These are phyloP conservation scores for Poeciliopsis retropinna DNA, from an alignment of 2,113 vertebrate genomes.

Conservation along the genomic window DNA sequence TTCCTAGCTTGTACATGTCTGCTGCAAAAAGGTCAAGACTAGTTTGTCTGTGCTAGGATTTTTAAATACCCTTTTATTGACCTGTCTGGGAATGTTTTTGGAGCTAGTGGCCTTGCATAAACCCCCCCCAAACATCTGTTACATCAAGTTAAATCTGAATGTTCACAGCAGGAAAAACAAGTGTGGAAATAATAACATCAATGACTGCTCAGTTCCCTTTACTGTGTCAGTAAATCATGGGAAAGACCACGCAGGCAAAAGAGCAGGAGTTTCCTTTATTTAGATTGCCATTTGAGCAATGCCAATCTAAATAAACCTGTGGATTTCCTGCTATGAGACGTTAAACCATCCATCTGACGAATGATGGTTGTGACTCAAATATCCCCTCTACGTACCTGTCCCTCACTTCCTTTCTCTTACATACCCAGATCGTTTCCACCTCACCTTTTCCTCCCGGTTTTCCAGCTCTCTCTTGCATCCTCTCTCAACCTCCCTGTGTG, in stretches of 20 bases:
- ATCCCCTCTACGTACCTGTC: background rate
- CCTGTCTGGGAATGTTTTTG: too few relatives aligned
- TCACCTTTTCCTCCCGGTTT: background rate
- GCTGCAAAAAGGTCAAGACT: too few relatives aligned
- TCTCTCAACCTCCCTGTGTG: slow-evolving; percentile 48
- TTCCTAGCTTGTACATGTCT: too few relatives aligned
- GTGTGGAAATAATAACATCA: background rate
- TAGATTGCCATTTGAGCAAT: background rate
- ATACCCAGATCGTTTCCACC: background rate
- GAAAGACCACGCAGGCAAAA: background rate
- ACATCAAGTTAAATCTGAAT: background rate
- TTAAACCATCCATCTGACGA: background rate
- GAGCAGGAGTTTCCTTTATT: background rate
- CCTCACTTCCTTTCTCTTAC: background rate
- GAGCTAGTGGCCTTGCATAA: background rate
- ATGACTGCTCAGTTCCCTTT: background rate
- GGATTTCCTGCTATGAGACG: slow-evolving; percentile 6
- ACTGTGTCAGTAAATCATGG: background rate
- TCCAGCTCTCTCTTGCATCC: slow-evolving; percentile 21
- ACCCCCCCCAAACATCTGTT: background rate
- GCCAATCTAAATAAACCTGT: slow-evolving; percentile 1
- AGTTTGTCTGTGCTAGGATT: too few relatives aligned
- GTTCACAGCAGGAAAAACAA: background rate
- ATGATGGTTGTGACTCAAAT: background rate
- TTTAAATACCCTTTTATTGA: too few relatives aligned